Evolutionary conservation across 2,797 vertebrate species (phyloP).

Genomic region (Semotilus atromaculatus): DNA sequence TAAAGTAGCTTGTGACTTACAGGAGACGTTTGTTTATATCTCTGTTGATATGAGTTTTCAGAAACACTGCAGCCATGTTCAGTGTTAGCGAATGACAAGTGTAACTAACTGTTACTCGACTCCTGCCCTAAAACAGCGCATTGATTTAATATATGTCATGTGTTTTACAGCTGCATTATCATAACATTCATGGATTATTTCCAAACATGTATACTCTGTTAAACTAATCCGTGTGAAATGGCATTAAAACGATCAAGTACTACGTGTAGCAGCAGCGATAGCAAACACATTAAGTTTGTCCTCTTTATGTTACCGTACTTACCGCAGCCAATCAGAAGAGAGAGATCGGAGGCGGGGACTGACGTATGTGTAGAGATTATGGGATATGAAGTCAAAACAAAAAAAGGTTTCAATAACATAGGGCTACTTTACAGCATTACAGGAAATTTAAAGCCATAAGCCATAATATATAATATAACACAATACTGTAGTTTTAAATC

Average conservation of each 20-base stretch:
- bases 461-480: too few relatives aligned
- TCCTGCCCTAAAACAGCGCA: background rate
- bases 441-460: too few relatives aligned
- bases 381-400: slow-evolving; percentile 35
- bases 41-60: background rate
- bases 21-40: slow-evolving; percentile 22
- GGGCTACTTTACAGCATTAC: background rate
- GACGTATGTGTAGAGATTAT: background rate
- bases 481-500: too few relatives aligned
- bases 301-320: background rate
- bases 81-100: slow-evolving; percentile 10
- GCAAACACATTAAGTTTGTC: background rate
- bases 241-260: background rate
- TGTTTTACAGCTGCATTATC: background rate
- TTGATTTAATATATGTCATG: background rate
- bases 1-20: slow-evolving; percentile 24
- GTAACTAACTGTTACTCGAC: background rate
- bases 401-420: too few relatives aligned
- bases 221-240: background rate
- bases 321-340: slow-evolving; percentile 1
- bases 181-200: background rate
- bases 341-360: slow-evolving; percentile 1
- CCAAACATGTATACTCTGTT: background rate
- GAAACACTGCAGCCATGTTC: slow-evolving; percentile 41
- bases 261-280: background rate